Base-by-base conservation (phyloP, 23 tunicate species). In the Diplosoma virens region DNA sequence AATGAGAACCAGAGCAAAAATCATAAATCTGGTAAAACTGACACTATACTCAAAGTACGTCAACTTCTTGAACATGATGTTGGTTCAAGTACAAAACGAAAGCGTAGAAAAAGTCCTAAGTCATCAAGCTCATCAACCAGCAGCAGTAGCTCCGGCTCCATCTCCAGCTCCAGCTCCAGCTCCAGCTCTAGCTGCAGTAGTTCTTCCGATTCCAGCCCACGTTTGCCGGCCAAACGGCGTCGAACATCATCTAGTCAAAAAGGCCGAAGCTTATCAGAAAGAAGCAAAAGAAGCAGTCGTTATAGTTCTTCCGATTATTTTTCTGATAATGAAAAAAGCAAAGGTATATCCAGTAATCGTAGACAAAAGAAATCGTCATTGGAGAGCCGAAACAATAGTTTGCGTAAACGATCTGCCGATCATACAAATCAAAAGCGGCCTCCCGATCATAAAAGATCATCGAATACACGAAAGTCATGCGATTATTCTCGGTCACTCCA, bases 31-130 rank as follows among this genome's bases (percentile, higher is more conserved):
- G 54, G 64, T 0, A 76, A 82, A 61, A 53, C 67, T 29, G 82
- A 80, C 5, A 73, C 96, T 7, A 87, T 87, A 28, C 58, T 37
- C 4, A 89, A 89, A 50, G 71, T 89, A 1, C 75, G 77, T 1
- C 81, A 71, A 28, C 30, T 89, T 1, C 76, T 89, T 1, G 69
- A 83, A 52, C 72, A 37, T 37, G 88, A 83, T 34, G 69, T 63
- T 2, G 65, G 63, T 17, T 23, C 30, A 47, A 58, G 56, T 11
- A 56, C 54, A 34, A 25, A 69, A 26, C 59, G 25, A 3, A 54
- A 20, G n/a, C 26, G 45, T 14, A 70, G 56, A 37, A 9, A 17
- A 9, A 0, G 29, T n/a, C 16, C 7, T 18, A 33, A 25, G 32
- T 31, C 56, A 23, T 56, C 86, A 3, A 56, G 59, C 22, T 17